Percentiles rank a stretch among this genome's conserved stretches.
Evolutionary conservation across 64 coral and sea anemone genomes (phyloP).

Genomic region (Stichodactyla mertensii): DNA sequence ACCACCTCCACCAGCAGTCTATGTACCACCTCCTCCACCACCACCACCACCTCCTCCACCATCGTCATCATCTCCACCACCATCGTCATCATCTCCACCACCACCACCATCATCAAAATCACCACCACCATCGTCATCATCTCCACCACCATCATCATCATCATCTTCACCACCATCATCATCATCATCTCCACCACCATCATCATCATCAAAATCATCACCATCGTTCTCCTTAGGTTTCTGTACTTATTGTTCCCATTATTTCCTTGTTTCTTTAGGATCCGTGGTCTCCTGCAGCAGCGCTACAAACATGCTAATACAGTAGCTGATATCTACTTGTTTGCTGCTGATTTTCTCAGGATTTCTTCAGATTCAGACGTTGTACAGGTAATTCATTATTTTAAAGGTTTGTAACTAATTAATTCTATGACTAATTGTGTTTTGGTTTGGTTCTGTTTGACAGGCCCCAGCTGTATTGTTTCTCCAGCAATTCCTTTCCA

Average conservation of each 20-base stretch:
- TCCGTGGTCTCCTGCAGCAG: conserved; percentile 72
- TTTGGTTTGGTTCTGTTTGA: background rate
- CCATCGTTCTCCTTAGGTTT: background rate
- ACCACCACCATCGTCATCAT: background rate
- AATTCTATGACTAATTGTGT: background rate
- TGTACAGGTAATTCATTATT: conserved; percentile 65
- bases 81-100: background rate
- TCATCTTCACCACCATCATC: background rate
- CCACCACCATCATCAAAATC: background rate
- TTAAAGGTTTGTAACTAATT: no score
- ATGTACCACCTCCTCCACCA: no score
- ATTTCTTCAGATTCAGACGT: conserved; percentile 83
- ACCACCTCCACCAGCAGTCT: no score
- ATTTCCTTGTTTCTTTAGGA: conserved; percentile 32
- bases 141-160: background rate
- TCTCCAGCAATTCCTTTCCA: conserved; percentile 80
- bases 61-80: background rate
- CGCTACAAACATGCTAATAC: conserved; percentile 76
- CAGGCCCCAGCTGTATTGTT: conserved; percentile 94
- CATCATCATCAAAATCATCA: background rate
- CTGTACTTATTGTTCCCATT: background rate
- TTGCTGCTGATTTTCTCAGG: conserved; percentile 91
- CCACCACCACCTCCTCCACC: no score
- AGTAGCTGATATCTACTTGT: conserved; percentile 85
- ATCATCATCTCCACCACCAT: background rate